A percentile compares a stretch with the other conserved stretches of the same genome.
Conservation (phyloP, 2,888 invertebrate species). For the Dryadula phaetusa region DNA sequence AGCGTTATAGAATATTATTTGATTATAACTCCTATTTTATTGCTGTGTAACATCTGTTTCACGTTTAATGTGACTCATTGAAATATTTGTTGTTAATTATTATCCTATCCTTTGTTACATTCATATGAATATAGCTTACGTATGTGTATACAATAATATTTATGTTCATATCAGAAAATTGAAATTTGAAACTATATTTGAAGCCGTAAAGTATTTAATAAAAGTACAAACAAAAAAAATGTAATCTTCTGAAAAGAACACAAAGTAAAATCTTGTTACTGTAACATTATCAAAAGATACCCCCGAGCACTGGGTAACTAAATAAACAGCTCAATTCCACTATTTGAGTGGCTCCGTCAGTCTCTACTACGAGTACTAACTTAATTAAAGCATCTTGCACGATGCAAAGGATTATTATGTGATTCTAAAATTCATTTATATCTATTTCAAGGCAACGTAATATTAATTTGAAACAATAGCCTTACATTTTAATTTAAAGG, state of each 20-base stretch:
- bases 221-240: neutral
- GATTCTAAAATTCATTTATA: neutral
- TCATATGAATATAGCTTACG: neutral
- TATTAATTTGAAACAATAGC: neutral
- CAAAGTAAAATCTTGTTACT: neutral
- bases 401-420: neutral
- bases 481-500: no score
- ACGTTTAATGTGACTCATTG: neutral
- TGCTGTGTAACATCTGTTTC: constrained; percentile 9
- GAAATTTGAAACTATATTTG: no score
- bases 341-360: constrained; percentile 15
- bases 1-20: neutral
- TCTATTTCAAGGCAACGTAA: neutral
- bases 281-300: constrained; percentile 13
- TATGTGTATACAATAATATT: neutral
- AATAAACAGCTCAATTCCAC: constrained; percentile 24
- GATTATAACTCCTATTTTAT: neutral
- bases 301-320: constrained; percentile 16
- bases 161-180: neutral
- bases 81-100: neutral
- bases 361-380: constrained; percentile 9
- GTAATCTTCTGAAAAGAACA: neutral
- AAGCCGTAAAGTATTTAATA: neutral
- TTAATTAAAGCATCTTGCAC: constrained; percentile 15
- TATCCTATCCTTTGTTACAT: neutral